Evolutionary conservation across 2,113 vertebrate genomes (phyloP), one percentile per base, ranked within the genome.

Genomic region (Malurus cyaneus): DNA sequence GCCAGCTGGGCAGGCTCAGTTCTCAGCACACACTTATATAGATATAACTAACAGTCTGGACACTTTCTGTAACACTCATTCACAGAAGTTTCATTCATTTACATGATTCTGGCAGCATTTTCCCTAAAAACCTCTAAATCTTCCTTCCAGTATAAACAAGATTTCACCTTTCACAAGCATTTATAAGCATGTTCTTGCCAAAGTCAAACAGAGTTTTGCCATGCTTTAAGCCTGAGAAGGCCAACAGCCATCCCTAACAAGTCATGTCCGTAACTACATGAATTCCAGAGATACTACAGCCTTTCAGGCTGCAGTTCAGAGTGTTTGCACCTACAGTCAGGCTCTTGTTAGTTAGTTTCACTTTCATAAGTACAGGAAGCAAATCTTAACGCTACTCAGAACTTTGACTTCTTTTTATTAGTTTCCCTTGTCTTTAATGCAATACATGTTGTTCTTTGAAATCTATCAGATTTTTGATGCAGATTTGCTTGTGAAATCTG

Each of bases 381-480:
- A 59, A 3, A 23, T 39, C 19, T 39, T 23, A 69, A 53, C 7
- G 10, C 8, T 72, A 34, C 24, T 34, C 7, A 57, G 24, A 67
- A 80, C 36, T 49, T 24, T 2, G 4, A 4, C 0, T 0, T 2
- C 39, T 29, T 56, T 26, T 64, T 18, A 18, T 25, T 70, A 50
- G 7, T 23, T 66, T 59, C 34, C 20, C 14, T 74, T 65, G 6
- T 10, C 87, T 77, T 61, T 42, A 64, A 76, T 67, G 31, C 0
- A 9, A 7, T 29, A 47, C 18, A 13, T 12, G 1, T 4, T 60
- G 7, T 18, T 65, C 36, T 53, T 64, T 42, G 10, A 64, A 60
- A 42, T 14, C 2, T 2, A 5, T 8, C 11, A 39, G 23, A 67
- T 18, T 52, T 64, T 41, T 41, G 2, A 57, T 41, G 18, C 1